Evolutionary conservation across 2,797 vertebrate genomes (phyloP).

Genomic region (Microctenopoma steveboyesi): DNA sequence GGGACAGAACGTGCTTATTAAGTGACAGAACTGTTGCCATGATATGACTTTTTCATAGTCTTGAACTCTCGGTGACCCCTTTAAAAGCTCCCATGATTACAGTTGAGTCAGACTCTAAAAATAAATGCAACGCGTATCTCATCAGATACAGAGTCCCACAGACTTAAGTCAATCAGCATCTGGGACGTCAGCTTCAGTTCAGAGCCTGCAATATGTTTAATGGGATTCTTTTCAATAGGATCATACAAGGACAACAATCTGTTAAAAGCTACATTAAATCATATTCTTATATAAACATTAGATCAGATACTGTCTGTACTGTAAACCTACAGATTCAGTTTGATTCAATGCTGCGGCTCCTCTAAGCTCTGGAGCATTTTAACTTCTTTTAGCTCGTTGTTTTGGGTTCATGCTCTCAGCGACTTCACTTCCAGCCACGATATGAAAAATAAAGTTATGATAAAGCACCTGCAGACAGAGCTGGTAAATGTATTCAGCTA

Average conservation of each 20-base stretch:
- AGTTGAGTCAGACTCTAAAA: constrained; percentile 17
- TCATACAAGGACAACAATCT: neutral
- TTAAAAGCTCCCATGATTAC: constrained; percentile 3
- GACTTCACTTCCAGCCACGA: too few relatives aligned
- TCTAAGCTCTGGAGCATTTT: neutral
- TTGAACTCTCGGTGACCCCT: neutral
- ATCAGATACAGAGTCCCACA: constrained; percentile 73
- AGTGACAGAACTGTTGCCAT: neutral
- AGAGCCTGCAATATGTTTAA: neutral
- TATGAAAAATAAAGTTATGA: neutral
- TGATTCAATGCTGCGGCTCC: neutral
- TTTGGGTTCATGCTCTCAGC: neutral
- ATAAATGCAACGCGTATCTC: constrained; percentile 81
- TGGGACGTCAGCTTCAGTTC: constrained; percentile 13
- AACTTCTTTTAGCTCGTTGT: constrained; percentile 3
- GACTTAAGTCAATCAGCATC: constrained; percentile 84
- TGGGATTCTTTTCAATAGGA: too few relatives aligned
- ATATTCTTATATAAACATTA: neutral
- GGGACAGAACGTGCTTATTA: constrained; percentile 10
- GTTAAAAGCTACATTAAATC: neutral
- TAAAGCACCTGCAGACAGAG: neutral
- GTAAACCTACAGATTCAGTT: neutral
- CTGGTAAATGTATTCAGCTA: neutral
- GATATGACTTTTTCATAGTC: neutral
- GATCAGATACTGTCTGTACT: constrained; percentile 1